Evolutionary conservation across 2,113 vertebrate genomes (phyloP).

Genomic region (Leucosticte australis): DNA sequence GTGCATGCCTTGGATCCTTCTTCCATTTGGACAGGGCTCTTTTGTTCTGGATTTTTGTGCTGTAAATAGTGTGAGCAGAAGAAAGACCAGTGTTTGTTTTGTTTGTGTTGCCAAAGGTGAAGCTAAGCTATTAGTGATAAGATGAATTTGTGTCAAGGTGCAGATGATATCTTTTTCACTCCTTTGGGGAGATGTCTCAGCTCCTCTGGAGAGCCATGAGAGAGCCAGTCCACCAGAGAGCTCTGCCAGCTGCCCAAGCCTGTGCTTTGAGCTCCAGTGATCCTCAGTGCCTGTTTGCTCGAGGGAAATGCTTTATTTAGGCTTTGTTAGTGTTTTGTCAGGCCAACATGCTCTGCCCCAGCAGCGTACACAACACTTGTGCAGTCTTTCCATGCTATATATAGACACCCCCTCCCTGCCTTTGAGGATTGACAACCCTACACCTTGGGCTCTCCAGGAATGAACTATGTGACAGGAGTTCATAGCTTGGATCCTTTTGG

Average conservation of each 20-base stretch:
- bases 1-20: background rate
- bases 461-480: background rate
- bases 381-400: background rate
- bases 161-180: accelerated
- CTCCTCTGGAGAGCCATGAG: background rate
- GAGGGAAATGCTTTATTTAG: background rate
- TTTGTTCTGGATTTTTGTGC: background rate
- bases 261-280: background rate
- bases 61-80: background rate
- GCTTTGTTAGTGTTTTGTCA: background rate
- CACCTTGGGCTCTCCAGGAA: background rate
- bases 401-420: background rate
- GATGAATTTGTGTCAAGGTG: background rate
- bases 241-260: background rate
- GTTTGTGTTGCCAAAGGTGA: background rate
- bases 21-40: background rate
- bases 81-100: background rate
- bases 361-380: background rate
- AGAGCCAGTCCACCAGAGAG: background rate
- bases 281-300: background rate
- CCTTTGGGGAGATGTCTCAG: background rate
- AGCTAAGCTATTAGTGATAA: background rate
- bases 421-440: background rate
- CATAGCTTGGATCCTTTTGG: background rate
- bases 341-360: background rate